Evolutionary conservation across 2,113 vertebrate genomes (phyloP), one percentile per base, ranked within the genome.

Genomic region (Mus pahari): DNA sequence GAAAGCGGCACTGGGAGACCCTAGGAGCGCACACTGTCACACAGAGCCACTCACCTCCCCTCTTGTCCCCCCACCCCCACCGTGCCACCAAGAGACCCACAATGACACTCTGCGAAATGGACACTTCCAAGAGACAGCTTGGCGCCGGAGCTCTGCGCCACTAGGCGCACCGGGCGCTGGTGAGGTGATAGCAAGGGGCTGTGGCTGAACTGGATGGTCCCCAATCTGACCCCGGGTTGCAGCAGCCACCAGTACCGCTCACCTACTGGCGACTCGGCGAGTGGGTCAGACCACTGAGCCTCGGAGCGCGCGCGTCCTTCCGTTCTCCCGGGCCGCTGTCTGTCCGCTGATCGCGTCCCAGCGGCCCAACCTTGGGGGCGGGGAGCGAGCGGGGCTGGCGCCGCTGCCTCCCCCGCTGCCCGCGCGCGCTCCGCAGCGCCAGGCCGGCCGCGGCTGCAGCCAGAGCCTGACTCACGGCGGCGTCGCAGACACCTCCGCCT

Each of bases 381-480:
- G 94, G 89, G 91, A 96, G 91, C 58, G 70, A 89, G 48, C 68
- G 91, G 91, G 50, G 92, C 71, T 96, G 66, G 81, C 81, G 83
- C 94, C 92, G 73, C 87, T 58, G 89, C 89, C 90, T 94, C 86
- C 91, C 53, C 84, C 36, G 68, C 84, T 10, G 73, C 90, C 93
- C 73, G 86, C 45, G 82, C 87, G 81, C 91, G 86, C 92, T 81
- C 88, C 96, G 93, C 96, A 83, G 95, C 92, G 71, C 90, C 96
- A 91, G 93, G 84, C 96, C 58, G 53, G 86, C 94, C 88, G 50
- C 55, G 73, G 96, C 94, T 87, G 92, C 97, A 93, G 94, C 96
- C 68, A 31, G 93, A 95, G 93, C 97, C 96, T 96, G 96, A 97
- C 97, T 96, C 97, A 96, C 94, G 58, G 96, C 50, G 14, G 66